Percentiles rank a stretch among this genome's conserved stretches.
These are phyloP conservation scores for Mobula hypostoma DNA, from an alignment of 2,113 vertebrate genomes.

Conservation along the genomic window DNA sequence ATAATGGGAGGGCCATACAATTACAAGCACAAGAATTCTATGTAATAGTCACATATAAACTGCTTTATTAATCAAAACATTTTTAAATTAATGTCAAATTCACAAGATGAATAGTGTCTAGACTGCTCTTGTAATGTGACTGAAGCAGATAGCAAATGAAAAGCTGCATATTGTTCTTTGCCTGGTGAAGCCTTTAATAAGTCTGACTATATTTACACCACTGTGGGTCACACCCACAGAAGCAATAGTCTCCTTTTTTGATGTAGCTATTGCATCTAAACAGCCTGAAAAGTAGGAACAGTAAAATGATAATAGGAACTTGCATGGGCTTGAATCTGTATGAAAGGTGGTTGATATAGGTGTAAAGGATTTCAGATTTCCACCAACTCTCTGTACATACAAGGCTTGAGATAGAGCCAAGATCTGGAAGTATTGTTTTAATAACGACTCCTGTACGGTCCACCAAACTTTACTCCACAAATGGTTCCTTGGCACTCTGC, in stretches of 20 bases:
- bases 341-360: neutral
- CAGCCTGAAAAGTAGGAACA: neutral
- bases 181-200: neutral
- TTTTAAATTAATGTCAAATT: neutral
- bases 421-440: too few species aligned
- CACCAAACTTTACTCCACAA: neutral
- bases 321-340: neutral
- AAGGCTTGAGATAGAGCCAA: neutral
- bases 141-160: slow-evolving; percentile 27
- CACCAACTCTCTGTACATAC: neutral
- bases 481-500: neutral
- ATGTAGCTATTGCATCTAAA: neutral
- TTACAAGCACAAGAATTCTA: neutral
- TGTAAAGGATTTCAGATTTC: neutral
- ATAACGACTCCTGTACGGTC: neutral
- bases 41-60: neutral
- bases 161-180: neutral
- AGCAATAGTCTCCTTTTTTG: neutral
- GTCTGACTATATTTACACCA: neutral
- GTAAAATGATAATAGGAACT: neutral
- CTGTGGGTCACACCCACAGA: neutral
- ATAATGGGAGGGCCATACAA: neutral
- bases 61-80: slow-evolving; percentile 14
- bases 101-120: neutral
- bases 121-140: neutral